Conservation (phyloP, 2,888 invertebrate genomes). For the Apotomis turbidana region DNA sequence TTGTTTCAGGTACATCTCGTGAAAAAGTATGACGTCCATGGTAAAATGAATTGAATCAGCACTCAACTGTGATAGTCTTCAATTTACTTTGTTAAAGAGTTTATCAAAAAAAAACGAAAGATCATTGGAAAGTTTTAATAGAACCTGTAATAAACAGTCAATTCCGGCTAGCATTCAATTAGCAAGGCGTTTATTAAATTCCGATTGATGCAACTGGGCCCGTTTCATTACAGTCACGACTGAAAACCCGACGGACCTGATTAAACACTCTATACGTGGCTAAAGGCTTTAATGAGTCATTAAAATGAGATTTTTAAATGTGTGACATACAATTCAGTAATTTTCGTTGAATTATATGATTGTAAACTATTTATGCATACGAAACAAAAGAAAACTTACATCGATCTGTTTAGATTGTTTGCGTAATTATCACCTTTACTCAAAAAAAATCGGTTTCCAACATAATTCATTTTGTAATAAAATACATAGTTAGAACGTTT, state of each 20-base stretch:
- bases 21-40: background rate
- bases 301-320: constrained; percentile 11
- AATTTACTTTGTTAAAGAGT: too few species aligned
- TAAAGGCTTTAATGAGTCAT: constrained; percentile 10
- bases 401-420: too few species aligned
- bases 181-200: constrained; percentile 2
- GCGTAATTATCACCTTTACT: too few species aligned
- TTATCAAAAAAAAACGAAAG: too few species aligned
- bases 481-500: too few species aligned
- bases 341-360: too few species aligned
- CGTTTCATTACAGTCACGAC: constrained; percentile 16
- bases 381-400: too few species aligned
- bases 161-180: constrained; percentile 9
- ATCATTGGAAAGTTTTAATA: background rate
- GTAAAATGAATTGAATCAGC: too few species aligned
- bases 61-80: too few species aligned
- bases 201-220: constrained; percentile 7
- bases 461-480: too few species aligned
- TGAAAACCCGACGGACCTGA: constrained; percentile 22
- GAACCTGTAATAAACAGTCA: background rate
- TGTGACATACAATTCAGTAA: background rate
- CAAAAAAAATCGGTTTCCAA: too few species aligned
- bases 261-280: constrained; percentile 11
- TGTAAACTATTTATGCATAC: too few species aligned
- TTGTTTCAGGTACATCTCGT: constrained; percentile 1